A percentile compares a stretch with the other conserved stretches of the same genome.
Evolutionary conservation across 2,113 vertebrate species (phyloP).

Genomic region (Grallaria varia): DNA sequence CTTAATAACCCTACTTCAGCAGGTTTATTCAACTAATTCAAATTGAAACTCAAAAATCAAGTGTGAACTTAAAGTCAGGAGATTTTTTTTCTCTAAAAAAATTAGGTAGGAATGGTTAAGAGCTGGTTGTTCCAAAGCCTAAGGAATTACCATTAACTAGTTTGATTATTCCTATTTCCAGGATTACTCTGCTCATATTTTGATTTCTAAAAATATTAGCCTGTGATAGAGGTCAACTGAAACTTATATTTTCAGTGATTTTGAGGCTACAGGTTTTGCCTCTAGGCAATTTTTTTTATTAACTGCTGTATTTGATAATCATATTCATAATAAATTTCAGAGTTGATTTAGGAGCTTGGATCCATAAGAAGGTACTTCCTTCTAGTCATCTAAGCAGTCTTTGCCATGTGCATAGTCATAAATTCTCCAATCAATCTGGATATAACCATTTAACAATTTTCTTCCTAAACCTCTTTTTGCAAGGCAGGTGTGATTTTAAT

Average conservation of each 20-base stretch:
- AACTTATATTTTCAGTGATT: not conserved
- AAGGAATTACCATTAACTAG: not conserved
- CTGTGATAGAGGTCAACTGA: not conserved
- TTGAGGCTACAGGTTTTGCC: not conserved
- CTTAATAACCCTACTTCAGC: not conserved
- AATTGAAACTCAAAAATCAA: not conserved
- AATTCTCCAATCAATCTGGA: not conserved
- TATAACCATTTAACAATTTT: not conserved
- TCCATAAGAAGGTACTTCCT: not conserved
- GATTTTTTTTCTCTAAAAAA: not conserved
- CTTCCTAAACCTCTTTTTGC: slow-evolving; percentile 2
- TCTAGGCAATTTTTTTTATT: not conserved
- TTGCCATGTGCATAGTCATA: not conserved
- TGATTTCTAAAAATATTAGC: not conserved
- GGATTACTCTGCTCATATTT: not conserved
- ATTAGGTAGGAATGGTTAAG: not conserved
- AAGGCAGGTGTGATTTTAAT: not conserved
- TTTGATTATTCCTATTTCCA: not conserved
- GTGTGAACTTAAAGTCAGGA: not conserved
- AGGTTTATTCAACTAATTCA: not conserved
- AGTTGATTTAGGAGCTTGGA: not conserved
- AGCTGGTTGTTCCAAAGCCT: not conserved
- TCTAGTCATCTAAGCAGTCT: not conserved
- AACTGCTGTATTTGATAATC: not conserved
- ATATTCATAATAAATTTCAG: not conserved